Conservation (phyloP, 64 coral and sea anemone species). For the Trachythela sp. region DNA sequence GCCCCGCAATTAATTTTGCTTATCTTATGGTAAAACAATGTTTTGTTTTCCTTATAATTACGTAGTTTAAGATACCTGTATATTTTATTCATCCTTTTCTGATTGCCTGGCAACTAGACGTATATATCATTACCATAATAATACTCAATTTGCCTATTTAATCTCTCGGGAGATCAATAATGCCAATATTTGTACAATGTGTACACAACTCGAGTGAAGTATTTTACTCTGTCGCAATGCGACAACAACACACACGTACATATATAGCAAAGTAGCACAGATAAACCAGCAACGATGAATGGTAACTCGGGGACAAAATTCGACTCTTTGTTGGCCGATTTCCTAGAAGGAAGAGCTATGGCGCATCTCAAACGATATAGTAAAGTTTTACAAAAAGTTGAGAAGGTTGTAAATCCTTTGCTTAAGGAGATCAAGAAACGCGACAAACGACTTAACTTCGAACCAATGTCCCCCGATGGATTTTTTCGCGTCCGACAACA, state of each 20-base stretch:
- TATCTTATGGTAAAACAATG: no score
- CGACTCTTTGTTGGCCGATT: background rate
- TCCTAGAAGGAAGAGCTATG: background rate
- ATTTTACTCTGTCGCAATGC: background rate
- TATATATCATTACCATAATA: background rate
- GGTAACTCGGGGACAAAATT: background rate
- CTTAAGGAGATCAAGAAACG: background rate
- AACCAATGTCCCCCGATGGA: background rate
- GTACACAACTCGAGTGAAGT: background rate
- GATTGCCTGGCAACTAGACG: background rate
- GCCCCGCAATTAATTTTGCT: no score
- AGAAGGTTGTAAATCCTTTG: conserved; percentile 15
- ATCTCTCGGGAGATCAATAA: background rate
- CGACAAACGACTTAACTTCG: conserved; percentile 1
- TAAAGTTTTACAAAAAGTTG: background rate
- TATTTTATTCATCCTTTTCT: background rate
- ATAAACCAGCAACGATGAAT: background rate
- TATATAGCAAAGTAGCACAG: background rate
- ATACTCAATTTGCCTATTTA: background rate
- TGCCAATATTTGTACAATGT: background rate
- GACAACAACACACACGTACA: background rate
- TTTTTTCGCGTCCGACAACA: background rate
- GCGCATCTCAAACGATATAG: background rate
- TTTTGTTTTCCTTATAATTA: no score
- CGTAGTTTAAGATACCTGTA: no score